These are phyloP conservation scores for Drosophila pegasa DNA, from an alignment of 2,888 invertebrate genomes.

Conservation along the genomic window DNA sequence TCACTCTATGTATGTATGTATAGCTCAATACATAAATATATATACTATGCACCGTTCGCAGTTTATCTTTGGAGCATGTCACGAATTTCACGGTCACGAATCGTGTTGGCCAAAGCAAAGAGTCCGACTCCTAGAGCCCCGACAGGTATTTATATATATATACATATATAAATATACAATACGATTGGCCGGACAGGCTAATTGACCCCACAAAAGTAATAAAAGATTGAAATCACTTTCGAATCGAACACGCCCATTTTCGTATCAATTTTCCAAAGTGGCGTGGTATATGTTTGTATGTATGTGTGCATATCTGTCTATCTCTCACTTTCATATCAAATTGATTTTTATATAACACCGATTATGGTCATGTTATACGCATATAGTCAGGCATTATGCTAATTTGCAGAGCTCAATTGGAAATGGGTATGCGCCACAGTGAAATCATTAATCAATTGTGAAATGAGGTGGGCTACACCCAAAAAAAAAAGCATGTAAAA, in stretches of 20 bases:
- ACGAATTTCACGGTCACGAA: conserved; percentile 75
- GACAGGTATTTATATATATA: not conserved
- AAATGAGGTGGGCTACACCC: conserved; percentile 66
- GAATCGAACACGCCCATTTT: conserved; percentile 72
- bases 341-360: conserved; percentile 66
- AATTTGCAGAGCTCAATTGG: conserved; percentile 56
- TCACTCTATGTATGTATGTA: conserved; percentile 15
- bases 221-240: conserved; percentile 65
- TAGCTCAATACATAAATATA: not conserved
- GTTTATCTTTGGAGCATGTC: conserved; percentile 52
- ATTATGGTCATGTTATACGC: conserved; percentile 68
- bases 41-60: conserved; percentile 24
- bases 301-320: not conserved
- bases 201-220: conserved; percentile 45
- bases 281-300: conserved; percentile 9
- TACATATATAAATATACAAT: conserved; percentile 5
- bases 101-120: conserved; percentile 21
- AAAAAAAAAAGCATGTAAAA: conserved; percentile 31
- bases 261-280: conserved; percentile 21
- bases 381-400: conserved; percentile 70
- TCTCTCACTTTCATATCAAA: conserved; percentile 70
- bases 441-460: conserved; percentile 78
- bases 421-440: conserved; percentile 46
- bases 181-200: conserved; percentile 34
- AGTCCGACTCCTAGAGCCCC: conserved; percentile 8